These are phyloP conservation scores for Physocephala rufipes DNA, from an alignment of 2,888 invertebrate species.

Conservation along the genomic window DNA sequence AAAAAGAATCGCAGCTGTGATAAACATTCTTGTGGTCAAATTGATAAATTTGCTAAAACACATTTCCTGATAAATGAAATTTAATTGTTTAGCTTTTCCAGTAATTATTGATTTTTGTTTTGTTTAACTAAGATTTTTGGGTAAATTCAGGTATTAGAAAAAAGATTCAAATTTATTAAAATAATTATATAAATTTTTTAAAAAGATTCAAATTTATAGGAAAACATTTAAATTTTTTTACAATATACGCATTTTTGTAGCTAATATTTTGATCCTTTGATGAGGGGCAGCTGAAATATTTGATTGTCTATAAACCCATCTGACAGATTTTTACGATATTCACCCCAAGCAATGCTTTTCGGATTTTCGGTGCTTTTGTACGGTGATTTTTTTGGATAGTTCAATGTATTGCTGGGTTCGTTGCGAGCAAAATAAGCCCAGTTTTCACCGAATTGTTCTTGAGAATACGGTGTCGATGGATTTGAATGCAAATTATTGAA, in stretches of 20 bases:
- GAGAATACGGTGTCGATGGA: constrained; percentile 48
- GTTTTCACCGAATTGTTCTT: constrained; percentile 55
- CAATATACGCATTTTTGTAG: not conserved
- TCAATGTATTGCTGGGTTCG: constrained; percentile 49
- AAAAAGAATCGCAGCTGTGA: too few species aligned
- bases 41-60: too few species aligned
- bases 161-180: too few species aligned
- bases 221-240: too few species aligned
- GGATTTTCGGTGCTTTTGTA: constrained; percentile 15
- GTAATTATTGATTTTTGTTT: too few species aligned
- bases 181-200: too few species aligned
- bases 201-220: too few species aligned
- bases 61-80: too few species aligned
- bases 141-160: too few species aligned
- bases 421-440: constrained; percentile 59
- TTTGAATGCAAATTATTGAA: constrained; percentile 58
- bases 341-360: constrained; percentile 50
- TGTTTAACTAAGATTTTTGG: too few species aligned
- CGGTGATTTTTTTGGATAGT: constrained; percentile 18
- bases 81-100: too few species aligned
- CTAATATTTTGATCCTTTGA: constrained; percentile 41
- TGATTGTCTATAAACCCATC: constrained; percentile 57
- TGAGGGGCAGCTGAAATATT: constrained; percentile 56
- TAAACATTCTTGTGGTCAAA: too few species aligned
- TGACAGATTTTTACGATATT: constrained; percentile 58